These are phyloP conservation scores for Zelleria hepariella DNA, from an alignment of 2,888 invertebrate species.

Conservation along the genomic window DNA sequence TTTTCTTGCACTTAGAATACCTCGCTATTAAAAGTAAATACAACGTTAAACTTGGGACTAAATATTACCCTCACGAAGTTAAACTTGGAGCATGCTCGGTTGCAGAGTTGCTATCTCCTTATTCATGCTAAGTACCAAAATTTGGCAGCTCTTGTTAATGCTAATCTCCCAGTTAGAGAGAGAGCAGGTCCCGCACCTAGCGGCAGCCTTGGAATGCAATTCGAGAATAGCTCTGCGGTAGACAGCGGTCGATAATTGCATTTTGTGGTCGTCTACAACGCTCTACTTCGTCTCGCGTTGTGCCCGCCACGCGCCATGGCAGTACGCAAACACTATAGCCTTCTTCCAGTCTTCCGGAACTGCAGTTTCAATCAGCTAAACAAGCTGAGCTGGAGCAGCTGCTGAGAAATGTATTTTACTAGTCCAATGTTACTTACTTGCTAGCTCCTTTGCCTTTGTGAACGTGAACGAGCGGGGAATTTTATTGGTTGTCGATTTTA, in stretches of 20 bases:
- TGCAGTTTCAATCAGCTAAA: conserved; percentile 43
- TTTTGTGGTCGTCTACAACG: conserved; percentile 63
- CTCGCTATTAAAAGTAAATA: background rate
- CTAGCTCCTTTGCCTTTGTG: background rate
- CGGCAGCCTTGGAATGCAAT: conserved; percentile 55
- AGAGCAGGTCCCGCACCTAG: conserved; percentile 18
- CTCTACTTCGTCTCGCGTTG: conserved; percentile 14
- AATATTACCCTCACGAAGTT: background rate
- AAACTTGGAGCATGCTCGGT: background rate
- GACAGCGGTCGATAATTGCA: conserved; percentile 67
- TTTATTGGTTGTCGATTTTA: no score
- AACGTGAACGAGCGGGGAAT: background rate
- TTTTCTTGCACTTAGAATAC: background rate
- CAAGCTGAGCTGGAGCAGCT: conserved; percentile 24
- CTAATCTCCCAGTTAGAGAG: background rate
- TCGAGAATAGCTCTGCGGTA: conserved; percentile 53
- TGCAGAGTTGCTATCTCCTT: background rate
- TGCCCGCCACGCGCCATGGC: conserved; percentile 44
- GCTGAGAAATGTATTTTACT: conserved; percentile 17
- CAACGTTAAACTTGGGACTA: background rate
- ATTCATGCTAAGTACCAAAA: background rate
- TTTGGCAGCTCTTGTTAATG: background rate
- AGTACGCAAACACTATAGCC: conserved; percentile 60
- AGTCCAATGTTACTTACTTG: background rate
- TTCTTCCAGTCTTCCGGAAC: conserved; percentile 26